phyloP scores from a whole-genome alignment of 2,113 vertebrate genomes.

The Aptenodytes forsteri region DNA sequence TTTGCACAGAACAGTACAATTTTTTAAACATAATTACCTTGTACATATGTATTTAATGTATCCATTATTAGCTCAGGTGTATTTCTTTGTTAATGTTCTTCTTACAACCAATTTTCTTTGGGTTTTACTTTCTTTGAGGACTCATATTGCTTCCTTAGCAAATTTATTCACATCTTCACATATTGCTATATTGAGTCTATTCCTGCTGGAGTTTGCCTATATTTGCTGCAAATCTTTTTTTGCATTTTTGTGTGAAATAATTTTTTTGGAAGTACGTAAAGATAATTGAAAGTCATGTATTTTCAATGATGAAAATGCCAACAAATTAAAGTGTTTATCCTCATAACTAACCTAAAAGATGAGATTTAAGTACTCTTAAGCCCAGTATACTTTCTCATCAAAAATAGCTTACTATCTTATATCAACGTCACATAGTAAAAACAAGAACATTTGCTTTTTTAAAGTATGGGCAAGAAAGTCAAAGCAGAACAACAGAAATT shows the following conservation, averaged over 20 bases:
- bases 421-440: not conserved
- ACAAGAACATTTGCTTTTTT: not conserved
- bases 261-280: not conserved
- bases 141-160: not conserved
- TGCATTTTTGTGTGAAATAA: not conserved
- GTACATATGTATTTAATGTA: not conserved
- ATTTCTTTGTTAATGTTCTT: not conserved
- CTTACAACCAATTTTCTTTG: not conserved
- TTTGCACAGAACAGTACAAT: not conserved
- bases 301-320: not conserved
- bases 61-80: not conserved
- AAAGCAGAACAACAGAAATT: not conserved
- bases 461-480: not conserved
- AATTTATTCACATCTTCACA: not conserved
- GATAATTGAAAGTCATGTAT: not conserved
- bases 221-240: not conserved
- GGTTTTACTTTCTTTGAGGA: not conserved
- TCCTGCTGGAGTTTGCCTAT: not conserved
- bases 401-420: not conserved
- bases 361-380: not conserved
- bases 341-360: not conserved
- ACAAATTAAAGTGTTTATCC: not conserved
- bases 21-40: not conserved
- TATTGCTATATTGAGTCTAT: not conserved
- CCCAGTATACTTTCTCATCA: not conserved